A percentile compares a stretch with the other conserved stretches of the same genome.
phyloP scores from a whole-genome alignment of 2,797 vertebrate genomes.

The Poeciliopsis infans region DNA sequence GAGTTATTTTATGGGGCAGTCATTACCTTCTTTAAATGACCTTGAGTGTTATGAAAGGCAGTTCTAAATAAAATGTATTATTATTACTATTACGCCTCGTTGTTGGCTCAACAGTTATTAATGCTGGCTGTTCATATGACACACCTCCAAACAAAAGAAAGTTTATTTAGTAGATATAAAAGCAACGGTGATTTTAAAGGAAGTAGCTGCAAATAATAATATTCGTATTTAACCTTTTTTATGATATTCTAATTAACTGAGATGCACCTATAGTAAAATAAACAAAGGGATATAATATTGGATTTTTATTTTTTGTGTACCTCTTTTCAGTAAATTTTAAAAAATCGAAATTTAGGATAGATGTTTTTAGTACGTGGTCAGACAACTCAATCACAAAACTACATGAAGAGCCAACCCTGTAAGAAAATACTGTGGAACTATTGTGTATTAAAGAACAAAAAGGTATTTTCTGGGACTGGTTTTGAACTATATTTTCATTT shows the following conservation, averaged over 20 bases:
- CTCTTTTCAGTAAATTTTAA: conserved; percentile 29
- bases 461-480: conserved; percentile 79
- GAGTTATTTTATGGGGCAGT: background rate
- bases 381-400: conserved; percentile 59
- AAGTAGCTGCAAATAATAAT: background rate
- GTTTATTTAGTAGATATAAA: background rate
- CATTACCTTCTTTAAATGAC: background rate
- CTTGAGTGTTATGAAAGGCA: too few species aligned
- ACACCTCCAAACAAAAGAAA: background rate
- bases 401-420: conserved; percentile 65
- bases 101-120: background rate
- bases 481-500: conserved; percentile 74
- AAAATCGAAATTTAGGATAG: conserved; percentile 39
- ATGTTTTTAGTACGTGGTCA: conserved; percentile 66
- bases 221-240: background rate
- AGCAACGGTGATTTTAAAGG: background rate
- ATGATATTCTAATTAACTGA: background rate
- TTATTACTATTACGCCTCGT: background rate
- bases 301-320: conserved; percentile 47
- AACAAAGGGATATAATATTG: conserved; percentile 55
- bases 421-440: conserved; percentile 74
- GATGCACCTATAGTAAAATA: conserved; percentile 40
- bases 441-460: conserved; percentile 77
- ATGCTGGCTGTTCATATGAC: background rate
- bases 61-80: too few species aligned